Percentiles rank a stretch among this genome's conserved stretches.
Conservation (phyloP, 35 echinoderm and acorn worm genomes). For the Heliocidaris erythrogramma region DNA sequence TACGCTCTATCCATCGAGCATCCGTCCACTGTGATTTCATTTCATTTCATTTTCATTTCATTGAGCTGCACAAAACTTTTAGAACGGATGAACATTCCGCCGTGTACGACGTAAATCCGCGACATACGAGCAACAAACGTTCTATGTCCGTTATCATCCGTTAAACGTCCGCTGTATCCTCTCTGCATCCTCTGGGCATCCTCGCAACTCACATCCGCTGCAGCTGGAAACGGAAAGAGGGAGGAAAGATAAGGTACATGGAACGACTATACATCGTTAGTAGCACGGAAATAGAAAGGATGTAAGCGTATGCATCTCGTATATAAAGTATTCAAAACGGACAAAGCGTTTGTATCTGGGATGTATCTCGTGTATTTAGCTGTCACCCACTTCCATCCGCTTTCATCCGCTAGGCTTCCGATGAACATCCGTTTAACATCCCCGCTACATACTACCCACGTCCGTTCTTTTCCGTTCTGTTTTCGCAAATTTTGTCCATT, state of each 20-base stretch:
- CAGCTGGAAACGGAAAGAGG: too few relatives aligned
- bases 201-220: conserved; percentile 9
- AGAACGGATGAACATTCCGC: too few relatives aligned
- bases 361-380: not conserved
- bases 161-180: conserved; percentile 11
- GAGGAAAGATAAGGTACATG: conserved; percentile 38
- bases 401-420: conserved; percentile 13
- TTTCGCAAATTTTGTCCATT: not conserved
- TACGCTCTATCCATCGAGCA: conserved; percentile 38
- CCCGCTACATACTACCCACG: not conserved
- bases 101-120: too few relatives aligned
- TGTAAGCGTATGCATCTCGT: conserved; percentile 39
- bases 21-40: conserved; percentile 36
- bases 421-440: not conserved
- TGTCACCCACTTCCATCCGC: conserved; percentile 6
- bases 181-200: conserved; percentile 8
- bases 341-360: conserved; percentile 11
- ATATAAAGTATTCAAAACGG: too few relatives aligned
- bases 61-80: too few relatives aligned
- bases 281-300: conserved; percentile 42
- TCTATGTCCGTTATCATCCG: not conserved
- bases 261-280: conserved; percentile 32
- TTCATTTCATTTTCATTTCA: too few relatives aligned
- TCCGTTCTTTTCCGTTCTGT: not conserved
- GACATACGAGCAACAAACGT: not conserved